Evolutionary conservation across 30 jellyfish, hydroid and myxozoan species (phyloP).

Genomic region (Calvadosia cruxmelitensis): DNA sequence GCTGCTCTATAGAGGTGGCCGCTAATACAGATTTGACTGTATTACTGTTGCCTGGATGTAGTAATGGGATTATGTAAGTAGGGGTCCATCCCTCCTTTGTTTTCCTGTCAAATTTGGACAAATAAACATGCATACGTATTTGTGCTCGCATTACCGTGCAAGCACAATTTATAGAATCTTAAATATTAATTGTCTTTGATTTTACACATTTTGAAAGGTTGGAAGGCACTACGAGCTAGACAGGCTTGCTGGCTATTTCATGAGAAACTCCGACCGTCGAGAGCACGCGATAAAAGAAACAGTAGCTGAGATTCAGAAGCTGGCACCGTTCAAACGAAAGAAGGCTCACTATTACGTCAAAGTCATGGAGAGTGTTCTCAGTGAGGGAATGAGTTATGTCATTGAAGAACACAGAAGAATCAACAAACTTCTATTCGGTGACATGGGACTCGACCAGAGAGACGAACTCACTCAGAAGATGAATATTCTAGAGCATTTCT

Average conservation of each 20-base stretch:
- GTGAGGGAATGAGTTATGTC: constrained; percentile 53
- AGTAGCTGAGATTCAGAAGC: constrained; percentile 32
- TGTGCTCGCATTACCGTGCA: no score
- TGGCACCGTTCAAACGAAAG: constrained; percentile 56
- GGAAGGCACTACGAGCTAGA: constrained; percentile 75
- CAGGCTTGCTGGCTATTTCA: constrained; percentile 52
- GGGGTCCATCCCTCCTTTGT: no score
- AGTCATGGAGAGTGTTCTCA: constrained; percentile 44
- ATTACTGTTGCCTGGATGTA: no score
- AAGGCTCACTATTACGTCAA: constrained; percentile 66
- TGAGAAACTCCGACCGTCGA: constrained; percentile 52
- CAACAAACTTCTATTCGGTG: constrained; percentile 44
- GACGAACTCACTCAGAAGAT: constrained; percentile 55
- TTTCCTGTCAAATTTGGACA: no score
- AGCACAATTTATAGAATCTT: no score
- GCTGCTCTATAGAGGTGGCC: no score
- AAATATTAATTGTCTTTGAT: no score
- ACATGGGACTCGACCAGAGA: constrained; percentile 26
- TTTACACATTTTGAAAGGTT: constrained; percentile 23
- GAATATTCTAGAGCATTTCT: constrained; percentile 50
- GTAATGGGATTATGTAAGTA: no score
- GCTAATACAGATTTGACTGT: no score
- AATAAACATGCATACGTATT: no score
- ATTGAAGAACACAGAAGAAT: constrained; percentile 51
- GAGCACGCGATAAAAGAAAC: constrained; percentile 64